Evolutionary conservation across 2,113 vertebrate genomes (phyloP), one percentile per base, ranked within the genome.

Genomic region (Limnothrissa miodon): DNA sequence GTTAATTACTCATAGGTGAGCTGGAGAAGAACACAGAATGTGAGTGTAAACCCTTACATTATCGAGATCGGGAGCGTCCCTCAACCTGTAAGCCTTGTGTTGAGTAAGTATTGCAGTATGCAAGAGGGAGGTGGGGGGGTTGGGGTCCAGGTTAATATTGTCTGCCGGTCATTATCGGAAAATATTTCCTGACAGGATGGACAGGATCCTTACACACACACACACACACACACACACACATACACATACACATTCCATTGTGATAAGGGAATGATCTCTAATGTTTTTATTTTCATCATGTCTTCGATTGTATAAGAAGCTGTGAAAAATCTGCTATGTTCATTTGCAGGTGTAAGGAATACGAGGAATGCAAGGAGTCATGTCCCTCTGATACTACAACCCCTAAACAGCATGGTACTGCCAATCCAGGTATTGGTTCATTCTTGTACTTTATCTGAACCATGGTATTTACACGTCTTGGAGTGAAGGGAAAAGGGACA

Each of bases 81-180:
- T 86, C 44, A 5, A 10, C 7, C 45, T 94, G 94, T 84, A 23
- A 83, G 78, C 85, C 0, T 9, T 94, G 93, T 82, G 84, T 39
- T 17, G 80, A 44, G 94, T 95, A 88, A 93, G 93, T 90, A 79
- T 15, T 13, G 23, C 19, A 62, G 25, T 62, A 11, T 62, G 59
- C n/a, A 70, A 33, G 9, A 17, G 11, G n/a, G n/a, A n/a, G n/a
- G n/a, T n/a, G n/a, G n/a, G n/a, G n/a, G n/a, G n/a, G n/a, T n/a
- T n/a, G n/a, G n/a, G n/a, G n/a, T n/a, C n/a, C n/a, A n/a, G n/a
- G n/a, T n/a, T n/a, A n/a, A n/a, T n/a, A n/a, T n/a, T n/a, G n/a
- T n/a, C n/a, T n/a, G n/a, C n/a, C n/a, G n/a, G n/a, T n/a, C n/a
- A n/a, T n/a, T n/a, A n/a, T n/a, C n/a, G n/a, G n/a, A n/a, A n/a